Evolutionary conservation across 2,888 invertebrate species (phyloP), one percentile per base, ranked within the genome.

Genomic region (Nomada lathburiana): DNA sequence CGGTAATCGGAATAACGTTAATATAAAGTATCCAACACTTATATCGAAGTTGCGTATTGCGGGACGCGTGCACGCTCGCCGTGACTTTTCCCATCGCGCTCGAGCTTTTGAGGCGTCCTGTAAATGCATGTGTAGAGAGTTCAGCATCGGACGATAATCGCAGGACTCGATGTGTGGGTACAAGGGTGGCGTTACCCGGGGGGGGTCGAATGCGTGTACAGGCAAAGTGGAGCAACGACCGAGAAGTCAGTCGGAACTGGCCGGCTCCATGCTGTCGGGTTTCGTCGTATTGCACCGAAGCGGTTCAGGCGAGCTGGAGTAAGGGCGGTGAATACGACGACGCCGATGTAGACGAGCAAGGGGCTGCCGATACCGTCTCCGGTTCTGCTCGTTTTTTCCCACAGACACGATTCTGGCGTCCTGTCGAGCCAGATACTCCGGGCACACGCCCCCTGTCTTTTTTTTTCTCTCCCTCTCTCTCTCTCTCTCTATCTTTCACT

Each of bases 161-260:
- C 74, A 44, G 23, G 53, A 52, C 57, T 59, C 23, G 75, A 74
- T 71, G 68, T 76, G 78, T 53, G 36, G 42, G 57, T 29, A 11
- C 29, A 11, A 5, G 42, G 26, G 29, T 52, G 55, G 67, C 29
- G n/a, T 36, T 36, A 36, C n/a, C 1, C 2, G 44, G 36, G 64
- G 60, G 13, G 59, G 44, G 26, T 57, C 55, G 50, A 53, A 87
- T 83, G 86, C 85, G 86, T 82, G 85, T 76, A 64, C 69, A 71
- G 72, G 88, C 29, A 89, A 92, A 92, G 90, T 92, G 82, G 92
- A 92, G 89, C 92, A 92, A 92, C 90, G 92, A 92, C 92, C 92
- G 88, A 83, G 79, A 84, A 88, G 86, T 85, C 84, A 84, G 89
- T 89, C 87, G 88, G 89, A 92, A 88, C 89, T 89, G 85, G 88